phyloP scores from a whole-genome alignment of 2,888 invertebrate genomes.

The Pocota personata region DNA sequence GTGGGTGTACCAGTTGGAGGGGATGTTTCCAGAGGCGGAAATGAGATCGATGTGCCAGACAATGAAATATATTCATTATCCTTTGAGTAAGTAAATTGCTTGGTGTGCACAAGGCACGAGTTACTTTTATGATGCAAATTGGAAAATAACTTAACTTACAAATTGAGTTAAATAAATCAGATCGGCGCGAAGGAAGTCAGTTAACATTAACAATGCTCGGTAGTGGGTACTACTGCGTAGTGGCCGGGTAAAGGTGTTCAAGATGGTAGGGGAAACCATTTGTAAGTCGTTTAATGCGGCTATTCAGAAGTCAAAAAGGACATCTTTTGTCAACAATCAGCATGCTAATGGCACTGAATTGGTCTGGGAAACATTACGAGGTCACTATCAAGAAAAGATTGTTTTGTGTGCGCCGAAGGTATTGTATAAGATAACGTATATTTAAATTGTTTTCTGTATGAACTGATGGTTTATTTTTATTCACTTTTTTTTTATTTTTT shows the following conservation, averaged over 20 bases:
- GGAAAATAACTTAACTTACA: constrained; percentile 67
- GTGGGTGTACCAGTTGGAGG: not conserved
- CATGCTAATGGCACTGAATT: not conserved
- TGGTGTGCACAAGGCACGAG: constrained; percentile 37
- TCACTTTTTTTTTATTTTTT: no score
- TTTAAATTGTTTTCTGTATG: no score
- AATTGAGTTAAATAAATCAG: constrained; percentile 60
- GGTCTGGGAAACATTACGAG: not conserved
- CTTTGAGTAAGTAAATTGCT: constrained; percentile 66
- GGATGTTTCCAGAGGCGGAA: constrained; percentile 33
- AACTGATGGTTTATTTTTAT: no score
- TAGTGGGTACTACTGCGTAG: not conserved
- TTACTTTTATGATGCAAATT: constrained; percentile 66
- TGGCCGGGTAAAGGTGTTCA: not conserved
- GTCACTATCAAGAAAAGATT: not conserved
- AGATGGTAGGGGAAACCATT: not conserved
- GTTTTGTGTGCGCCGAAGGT: not conserved
- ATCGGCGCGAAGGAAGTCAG: constrained; percentile 9
- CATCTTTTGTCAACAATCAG: not conserved
- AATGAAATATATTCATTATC: constrained; percentile 70
- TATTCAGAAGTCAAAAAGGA: not conserved
- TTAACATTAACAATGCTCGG: not conserved
- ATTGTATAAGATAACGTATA: no score
- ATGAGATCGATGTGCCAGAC: constrained; percentile 72
- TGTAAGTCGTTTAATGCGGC: not conserved